Evolutionary conservation across 2,113 vertebrate species (phyloP).

Genomic region (Labeo rohita): DNA sequence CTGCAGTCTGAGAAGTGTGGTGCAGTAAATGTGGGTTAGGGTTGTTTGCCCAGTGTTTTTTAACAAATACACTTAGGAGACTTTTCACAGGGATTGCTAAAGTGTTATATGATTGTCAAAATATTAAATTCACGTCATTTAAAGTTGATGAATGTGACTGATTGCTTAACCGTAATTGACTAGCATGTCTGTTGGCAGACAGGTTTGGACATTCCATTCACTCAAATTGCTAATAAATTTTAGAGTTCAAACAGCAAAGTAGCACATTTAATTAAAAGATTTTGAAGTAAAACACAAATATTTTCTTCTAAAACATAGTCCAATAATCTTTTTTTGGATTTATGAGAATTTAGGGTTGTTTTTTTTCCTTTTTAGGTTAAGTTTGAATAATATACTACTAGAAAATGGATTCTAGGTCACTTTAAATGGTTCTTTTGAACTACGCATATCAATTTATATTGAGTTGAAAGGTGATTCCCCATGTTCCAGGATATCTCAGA

Average conservation of each 20-base stretch:
- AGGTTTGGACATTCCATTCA: neutral
- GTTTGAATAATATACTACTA: neutral
- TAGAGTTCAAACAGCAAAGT: too few species aligned
- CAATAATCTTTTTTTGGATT: neutral
- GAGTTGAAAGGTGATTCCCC: neutral
- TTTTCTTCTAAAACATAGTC: too few species aligned
- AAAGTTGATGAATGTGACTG: too few species aligned
- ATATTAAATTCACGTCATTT: neutral
- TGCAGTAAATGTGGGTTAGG: conserved; percentile 46
- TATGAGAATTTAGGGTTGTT: neutral
- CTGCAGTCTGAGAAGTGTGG: conserved; percentile 55
- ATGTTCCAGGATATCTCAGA: neutral
- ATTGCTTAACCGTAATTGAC: neutral
- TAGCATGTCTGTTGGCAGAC: neutral
- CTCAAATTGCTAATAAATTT: too few species aligned
- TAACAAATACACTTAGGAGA: neutral
- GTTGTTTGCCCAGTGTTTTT: neutral
- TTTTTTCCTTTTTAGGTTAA: neutral
- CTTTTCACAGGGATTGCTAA: neutral
- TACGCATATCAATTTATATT: neutral
- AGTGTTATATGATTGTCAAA: neutral
- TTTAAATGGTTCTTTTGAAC: neutral
- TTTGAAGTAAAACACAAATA: too few species aligned
- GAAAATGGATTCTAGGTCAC: neutral
- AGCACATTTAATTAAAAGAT: too few species aligned